phyloP scores from a whole-genome alignment of 2,113 vertebrate species.

The Alexandromys fortis region DNA sequence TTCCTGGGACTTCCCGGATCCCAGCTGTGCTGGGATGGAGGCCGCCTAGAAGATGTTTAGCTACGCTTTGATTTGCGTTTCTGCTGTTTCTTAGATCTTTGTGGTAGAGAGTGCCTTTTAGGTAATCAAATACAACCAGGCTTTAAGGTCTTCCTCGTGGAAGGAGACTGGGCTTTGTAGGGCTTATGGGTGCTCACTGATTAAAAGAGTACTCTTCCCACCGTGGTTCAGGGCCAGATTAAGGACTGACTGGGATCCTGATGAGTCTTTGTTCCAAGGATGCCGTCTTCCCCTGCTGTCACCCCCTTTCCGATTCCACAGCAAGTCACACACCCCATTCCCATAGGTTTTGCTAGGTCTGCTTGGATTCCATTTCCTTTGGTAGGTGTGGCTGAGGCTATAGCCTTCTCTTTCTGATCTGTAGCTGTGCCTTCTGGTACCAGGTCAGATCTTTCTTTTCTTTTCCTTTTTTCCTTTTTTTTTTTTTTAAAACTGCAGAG shows the following conservation, averaged over 20 bases:
- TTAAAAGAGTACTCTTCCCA: constrained; percentile 4
- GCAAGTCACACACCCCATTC: background rate
- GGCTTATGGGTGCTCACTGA: background rate
- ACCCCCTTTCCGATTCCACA: background rate
- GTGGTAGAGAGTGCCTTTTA: background rate
- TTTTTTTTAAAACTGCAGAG: background rate
- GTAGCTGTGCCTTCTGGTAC: background rate
- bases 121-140: constrained; percentile 6
- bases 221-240: background rate
- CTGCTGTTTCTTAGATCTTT: constrained; percentile 39
- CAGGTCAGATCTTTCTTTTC: background rate
- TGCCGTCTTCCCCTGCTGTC: background rate
- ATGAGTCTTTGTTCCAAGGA: background rate
- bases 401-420: background rate
- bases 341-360: background rate
- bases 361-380: background rate
- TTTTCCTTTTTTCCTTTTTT: background rate
- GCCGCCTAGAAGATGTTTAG: background rate
- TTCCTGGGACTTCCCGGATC: background rate
- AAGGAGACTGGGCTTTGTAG: background rate
- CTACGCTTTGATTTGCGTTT: constrained; percentile 34
- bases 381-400: background rate
- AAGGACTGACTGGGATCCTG: background rate
- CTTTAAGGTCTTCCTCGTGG: constrained; percentile 21
- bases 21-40: background rate